Evolutionary conservation across 2,113 vertebrate genomes (phyloP), one percentile per base, ranked within the genome.

Genomic region (Calypte anna): DNA sequence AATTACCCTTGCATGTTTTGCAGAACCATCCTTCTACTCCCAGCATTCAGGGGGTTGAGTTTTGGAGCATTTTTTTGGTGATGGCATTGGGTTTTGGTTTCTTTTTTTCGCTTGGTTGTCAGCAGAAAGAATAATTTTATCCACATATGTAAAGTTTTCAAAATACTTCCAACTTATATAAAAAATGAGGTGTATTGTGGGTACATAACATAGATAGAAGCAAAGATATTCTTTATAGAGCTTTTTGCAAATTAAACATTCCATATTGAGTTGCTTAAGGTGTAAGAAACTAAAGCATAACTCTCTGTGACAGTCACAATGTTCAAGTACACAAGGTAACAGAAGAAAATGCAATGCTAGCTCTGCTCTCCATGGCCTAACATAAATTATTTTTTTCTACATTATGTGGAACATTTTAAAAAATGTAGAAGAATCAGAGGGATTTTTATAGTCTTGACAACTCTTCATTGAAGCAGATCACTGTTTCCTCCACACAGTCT

Each of bases 11-110:
- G 13, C 21, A 19, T 14, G 17, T 24, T 74, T 36, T 68, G n/a
- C 61, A 89, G 54, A 64, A 61, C 75, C 9, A 57, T 51, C 30
- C 40, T 63, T 53, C 69, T 24, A 18, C 8, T 3, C 25, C 18
- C 31, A 72, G 4, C 10, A n/a, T 63, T 44, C 8, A 8, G 7
- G 9, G 10, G 0, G 36, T 51, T 27, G 12, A 8, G 3, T 43
- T 59, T 7, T 21, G 25, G 18, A 23, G 23, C 12, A 36, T 23
- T 30, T 23, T 30, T 63, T 36, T 55, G 10, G 8, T 69, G 27
- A 12, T 46, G 5, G 22, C 43, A 31, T 33, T 57, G 19, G 40
- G 7, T 48, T 14, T 22, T 38, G 27, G 15, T 9, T 63, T 9
- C 20, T n/a, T 30, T 28, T n/a, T 24, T 58, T 40, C 57, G 2